Conservation (phyloP, 2,888 invertebrate species). For the Limnephilus lunatus region DNA sequence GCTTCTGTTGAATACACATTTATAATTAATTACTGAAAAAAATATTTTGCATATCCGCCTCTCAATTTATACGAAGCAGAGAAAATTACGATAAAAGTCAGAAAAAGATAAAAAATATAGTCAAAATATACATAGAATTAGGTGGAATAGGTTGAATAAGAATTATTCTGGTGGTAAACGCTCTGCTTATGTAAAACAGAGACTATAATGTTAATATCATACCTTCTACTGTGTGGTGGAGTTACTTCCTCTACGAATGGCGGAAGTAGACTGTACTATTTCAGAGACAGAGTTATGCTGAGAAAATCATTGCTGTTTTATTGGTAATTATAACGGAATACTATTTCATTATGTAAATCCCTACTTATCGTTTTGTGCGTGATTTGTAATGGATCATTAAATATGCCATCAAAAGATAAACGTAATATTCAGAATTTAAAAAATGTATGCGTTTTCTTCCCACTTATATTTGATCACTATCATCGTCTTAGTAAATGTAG, state of each 20-base stretch:
- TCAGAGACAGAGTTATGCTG: not conserved
- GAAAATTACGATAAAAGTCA: not conserved
- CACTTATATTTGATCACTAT: not conserved
- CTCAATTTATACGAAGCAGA: not conserved
- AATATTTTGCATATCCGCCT: too few species aligned
- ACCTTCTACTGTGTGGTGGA: not conserved
- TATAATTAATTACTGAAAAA: too few species aligned
- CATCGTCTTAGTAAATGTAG: too few species aligned
- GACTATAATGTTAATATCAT: not conserved
- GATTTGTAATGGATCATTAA: not conserved
- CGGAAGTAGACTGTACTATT: not conserved
- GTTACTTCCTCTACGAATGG: not conserved
- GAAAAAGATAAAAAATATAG: too few species aligned
- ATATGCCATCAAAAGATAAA: not conserved
- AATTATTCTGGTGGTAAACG: not conserved
- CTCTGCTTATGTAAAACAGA: not conserved
- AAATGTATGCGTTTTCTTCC: not conserved
- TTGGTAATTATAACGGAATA: not conserved
- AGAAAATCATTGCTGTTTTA: not conserved
- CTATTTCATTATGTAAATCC: not conserved
- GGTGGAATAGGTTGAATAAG: not conserved
- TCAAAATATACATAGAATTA: not conserved
- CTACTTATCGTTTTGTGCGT: not conserved
- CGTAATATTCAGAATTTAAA: not conserved
- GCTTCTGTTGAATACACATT: too few species aligned